These are phyloP conservation scores for Clivina fossor DNA, from an alignment of 2,888 invertebrate genomes.

Conservation along the genomic window DNA sequence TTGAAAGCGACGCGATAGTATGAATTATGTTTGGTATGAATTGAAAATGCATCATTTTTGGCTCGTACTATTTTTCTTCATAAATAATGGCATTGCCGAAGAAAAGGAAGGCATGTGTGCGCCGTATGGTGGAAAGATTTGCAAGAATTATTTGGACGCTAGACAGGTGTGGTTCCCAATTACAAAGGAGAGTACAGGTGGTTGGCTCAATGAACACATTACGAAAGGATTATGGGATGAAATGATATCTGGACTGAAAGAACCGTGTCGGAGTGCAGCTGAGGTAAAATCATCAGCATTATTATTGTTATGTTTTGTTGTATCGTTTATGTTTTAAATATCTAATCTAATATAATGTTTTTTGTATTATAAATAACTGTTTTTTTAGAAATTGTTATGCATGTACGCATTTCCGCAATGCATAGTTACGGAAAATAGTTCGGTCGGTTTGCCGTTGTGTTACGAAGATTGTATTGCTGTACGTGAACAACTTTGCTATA, in stretches of 20 bases:
- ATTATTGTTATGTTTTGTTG: constrained; percentile 6
- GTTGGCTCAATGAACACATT: constrained; percentile 82
- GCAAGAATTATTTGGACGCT: constrained; percentile 55
- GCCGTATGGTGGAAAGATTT: constrained; percentile 76
- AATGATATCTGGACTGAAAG: constrained; percentile 74
- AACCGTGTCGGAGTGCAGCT: constrained; percentile 84
- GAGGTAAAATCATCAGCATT: constrained; percentile 63
- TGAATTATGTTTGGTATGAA: constrained; percentile 23
- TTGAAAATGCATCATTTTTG: constrained; percentile 28
- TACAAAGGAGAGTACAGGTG: constrained; percentile 64
- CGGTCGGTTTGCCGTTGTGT: constrained; percentile 77
- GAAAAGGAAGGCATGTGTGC: constrained; percentile 71
- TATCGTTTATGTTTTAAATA: constrained; percentile 13
- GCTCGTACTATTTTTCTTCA: constrained; percentile 19
- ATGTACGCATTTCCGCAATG: constrained; percentile 92
- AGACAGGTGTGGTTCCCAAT: constrained; percentile 60
- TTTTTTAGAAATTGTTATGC: constrained; percentile 79
- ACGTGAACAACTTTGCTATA: constrained; percentile 86
- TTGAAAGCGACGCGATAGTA: constrained; percentile 12
- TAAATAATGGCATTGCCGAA: constrained; percentile 27
- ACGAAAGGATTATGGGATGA: constrained; percentile 83
- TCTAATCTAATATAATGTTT: constrained; percentile 15
- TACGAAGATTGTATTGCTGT: constrained; percentile 94
- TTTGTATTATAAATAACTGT: constrained; percentile 15
- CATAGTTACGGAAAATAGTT: constrained; percentile 65